These are phyloP conservation scores for Phyllostomus discolor DNA, from an alignment of 2,113 vertebrate species.

Conservation along the genomic window DNA sequence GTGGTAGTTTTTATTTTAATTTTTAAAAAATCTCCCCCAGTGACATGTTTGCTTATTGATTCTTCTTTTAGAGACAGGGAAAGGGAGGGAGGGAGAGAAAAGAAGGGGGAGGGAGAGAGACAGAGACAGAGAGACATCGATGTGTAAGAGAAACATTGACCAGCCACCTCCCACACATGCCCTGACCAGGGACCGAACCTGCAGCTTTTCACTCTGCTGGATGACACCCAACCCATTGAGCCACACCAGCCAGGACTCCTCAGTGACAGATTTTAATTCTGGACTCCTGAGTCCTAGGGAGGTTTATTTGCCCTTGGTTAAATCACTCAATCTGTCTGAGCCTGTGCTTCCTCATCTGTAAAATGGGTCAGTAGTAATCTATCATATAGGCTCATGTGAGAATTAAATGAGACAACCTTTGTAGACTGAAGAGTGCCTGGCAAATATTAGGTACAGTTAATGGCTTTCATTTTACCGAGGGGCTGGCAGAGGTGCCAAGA, in stretches of 20 bases:
- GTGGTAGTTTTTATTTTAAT: background rate
- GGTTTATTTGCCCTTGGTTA: background rate
- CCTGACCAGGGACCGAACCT: no score
- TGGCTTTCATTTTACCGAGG: background rate
- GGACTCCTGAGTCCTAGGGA: background rate
- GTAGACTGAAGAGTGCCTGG: background rate
- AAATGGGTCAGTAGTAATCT: background rate
- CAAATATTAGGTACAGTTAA: no score
- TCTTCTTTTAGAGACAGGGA: no score
- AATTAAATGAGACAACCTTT: background rate
- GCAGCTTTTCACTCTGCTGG: no score
- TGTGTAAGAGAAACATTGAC: no score
- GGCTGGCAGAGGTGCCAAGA: background rate
- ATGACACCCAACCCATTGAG: no score
- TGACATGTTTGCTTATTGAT: no score
- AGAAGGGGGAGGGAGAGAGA: no score
- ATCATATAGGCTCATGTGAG: rapidly evolving
- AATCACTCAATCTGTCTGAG: background rate
- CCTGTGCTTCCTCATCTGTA: background rate
- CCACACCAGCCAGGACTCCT: background rate
- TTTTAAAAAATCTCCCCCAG: no score
- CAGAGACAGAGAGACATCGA: no score
- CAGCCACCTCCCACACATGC: no score
- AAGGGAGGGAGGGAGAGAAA: no score
- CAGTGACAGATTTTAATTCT: background rate